Conservation (phyloP, 2,888 invertebrate species). For the Isoperla grammatica region DNA sequence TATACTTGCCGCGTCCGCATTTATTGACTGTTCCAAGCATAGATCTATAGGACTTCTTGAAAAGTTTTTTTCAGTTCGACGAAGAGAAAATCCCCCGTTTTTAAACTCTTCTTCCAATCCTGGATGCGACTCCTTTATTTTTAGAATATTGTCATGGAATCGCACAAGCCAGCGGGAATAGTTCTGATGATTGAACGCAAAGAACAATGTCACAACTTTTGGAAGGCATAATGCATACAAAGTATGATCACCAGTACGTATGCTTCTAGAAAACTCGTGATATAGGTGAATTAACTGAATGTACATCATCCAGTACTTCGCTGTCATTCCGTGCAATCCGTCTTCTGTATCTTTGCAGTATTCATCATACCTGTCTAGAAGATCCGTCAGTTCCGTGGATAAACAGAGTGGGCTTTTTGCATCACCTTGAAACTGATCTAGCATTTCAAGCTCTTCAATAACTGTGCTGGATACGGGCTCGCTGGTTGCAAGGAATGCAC, state of each 20-base stretch:
- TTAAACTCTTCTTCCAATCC: neutral
- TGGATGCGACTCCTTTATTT: conserved; percentile 11
- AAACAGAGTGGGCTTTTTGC: no score
- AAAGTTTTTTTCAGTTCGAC: conserved; percentile 1
- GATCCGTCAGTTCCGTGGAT: no score
- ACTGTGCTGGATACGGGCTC: neutral
- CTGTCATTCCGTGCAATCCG: conserved; percentile 30
- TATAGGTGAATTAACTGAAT: conserved; percentile 23
- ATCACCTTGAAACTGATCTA: no score
- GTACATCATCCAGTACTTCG: conserved; percentile 35
- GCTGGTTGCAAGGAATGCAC: conserved; percentile 29
- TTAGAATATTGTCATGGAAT: conserved; percentile 14
- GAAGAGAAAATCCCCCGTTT: neutral
- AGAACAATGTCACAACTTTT: conserved; percentile 20
- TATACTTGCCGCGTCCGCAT: conserved; percentile 12
- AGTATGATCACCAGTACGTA: conserved; percentile 17
- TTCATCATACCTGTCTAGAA: no score
- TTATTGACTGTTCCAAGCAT: conserved; percentile 12
- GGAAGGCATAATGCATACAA: conserved; percentile 14
- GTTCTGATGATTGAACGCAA: conserved; percentile 17
- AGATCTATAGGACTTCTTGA: conserved; percentile 11
- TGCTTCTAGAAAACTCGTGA: neutral
- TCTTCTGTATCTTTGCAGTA: neutral
- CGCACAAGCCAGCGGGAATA: conserved; percentile 12
- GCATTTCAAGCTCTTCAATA: no score